Conservation (phyloP, 2,888 invertebrate species). For the Nysson spinosus region DNA sequence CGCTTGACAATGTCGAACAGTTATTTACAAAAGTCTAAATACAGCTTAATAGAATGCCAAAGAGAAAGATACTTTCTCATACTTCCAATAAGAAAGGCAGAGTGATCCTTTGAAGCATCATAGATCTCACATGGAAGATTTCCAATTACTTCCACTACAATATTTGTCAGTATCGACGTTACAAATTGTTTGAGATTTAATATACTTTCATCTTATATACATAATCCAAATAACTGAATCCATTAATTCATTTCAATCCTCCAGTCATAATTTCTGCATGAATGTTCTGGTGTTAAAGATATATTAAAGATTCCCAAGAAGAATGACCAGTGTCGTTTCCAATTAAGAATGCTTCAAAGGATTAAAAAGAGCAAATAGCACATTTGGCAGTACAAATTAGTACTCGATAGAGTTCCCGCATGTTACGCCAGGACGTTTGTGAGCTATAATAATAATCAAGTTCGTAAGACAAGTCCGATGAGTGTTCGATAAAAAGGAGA, state of each 20-base stretch:
- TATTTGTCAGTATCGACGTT: neutral
- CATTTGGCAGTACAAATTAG: slow-evolving; percentile 62
- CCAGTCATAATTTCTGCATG: too few species aligned
- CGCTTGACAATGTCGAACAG: slow-evolving; percentile 12
- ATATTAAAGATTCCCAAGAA: too few species aligned
- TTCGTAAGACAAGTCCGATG: slow-evolving; percentile 26
- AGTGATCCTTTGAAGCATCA: slow-evolving; percentile 34
- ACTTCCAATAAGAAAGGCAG: slow-evolving; percentile 16
- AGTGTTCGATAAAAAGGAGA: slow-evolving; percentile 41
- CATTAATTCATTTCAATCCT: too few species aligned
- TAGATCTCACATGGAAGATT: too few species aligned
- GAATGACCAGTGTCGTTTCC: too few species aligned
- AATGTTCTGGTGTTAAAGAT: too few species aligned
- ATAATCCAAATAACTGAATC: too few species aligned
- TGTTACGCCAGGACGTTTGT: slow-evolving; percentile 37
- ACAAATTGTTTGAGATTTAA: slow-evolving; percentile 1
- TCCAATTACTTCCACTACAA: neutral
- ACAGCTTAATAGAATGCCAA: slow-evolving; percentile 59
- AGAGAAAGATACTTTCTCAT: slow-evolving; percentile 55
- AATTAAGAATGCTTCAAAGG: slow-evolving; percentile 34
- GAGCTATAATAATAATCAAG: slow-evolving; percentile 38
- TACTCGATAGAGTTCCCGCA: slow-evolving; percentile 37
- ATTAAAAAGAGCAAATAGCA: slow-evolving; percentile 31
- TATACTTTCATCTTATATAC: too few species aligned
- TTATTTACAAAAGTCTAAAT: slow-evolving; percentile 33